These are phyloP conservation scores for Sphyrna mokarran DNA, from an alignment of 2,113 vertebrate genomes.

Conservation along the genomic window DNA sequence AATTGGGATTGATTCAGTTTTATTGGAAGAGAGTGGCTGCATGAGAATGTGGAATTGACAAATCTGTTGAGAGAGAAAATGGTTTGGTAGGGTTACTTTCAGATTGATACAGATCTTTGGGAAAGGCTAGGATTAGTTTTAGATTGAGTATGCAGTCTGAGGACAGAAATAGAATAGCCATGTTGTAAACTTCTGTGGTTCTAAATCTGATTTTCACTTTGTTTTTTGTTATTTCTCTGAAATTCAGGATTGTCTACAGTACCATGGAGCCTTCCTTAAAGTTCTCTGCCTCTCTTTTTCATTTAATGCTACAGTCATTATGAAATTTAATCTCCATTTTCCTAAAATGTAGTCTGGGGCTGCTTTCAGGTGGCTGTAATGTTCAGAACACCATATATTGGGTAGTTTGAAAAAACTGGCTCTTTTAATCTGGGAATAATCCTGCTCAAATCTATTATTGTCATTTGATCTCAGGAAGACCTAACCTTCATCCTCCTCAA, in stretches of 20 bases:
- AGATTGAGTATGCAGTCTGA: neutral
- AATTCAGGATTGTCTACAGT: no score
- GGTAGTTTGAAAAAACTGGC: neutral
- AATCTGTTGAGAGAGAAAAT: no score
- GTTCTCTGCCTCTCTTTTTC: no score
- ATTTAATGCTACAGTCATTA: no score
- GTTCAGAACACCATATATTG: neutral
- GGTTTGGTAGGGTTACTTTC: neutral
- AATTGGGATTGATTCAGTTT: neutral
- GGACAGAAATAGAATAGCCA: neutral
- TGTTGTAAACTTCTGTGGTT: neutral
- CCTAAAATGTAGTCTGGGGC: neutral
- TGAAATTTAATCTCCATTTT: neutral
- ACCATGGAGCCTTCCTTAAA: no score
- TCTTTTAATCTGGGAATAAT: neutral
- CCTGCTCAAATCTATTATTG: neutral
- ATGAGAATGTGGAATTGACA: neutral
- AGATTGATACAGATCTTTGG: neutral
- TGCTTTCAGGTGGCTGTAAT: neutral
- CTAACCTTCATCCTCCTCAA: neutral
- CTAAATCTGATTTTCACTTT: neutral
- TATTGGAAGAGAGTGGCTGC: neutral
- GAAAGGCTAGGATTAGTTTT: neutral
- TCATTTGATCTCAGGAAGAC: neutral
- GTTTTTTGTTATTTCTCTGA: no score